Conservation (phyloP, 2,113 vertebrate species). For the Psilopogon haemacephalus region DNA sequence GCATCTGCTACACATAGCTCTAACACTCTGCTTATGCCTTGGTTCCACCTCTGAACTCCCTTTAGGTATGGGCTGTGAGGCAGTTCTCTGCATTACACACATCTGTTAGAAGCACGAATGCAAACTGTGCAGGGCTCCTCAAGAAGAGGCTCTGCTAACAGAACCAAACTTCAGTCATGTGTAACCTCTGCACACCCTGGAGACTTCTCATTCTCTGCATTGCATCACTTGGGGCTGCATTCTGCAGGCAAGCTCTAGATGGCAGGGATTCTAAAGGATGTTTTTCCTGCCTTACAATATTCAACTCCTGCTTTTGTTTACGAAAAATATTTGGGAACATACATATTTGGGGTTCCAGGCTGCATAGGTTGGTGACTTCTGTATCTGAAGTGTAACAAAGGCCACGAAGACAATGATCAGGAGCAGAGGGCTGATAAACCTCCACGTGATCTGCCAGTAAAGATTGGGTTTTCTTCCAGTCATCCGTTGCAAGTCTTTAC, state of each 20-base stretch:
- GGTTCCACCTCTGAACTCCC: neutral
- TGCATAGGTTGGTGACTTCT: slow-evolving; percentile 69
- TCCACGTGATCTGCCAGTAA: slow-evolving; percentile 87
- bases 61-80: neutral
- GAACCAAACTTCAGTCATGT: rapidly evolving
- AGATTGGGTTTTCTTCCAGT: slow-evolving; percentile 79
- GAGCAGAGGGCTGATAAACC: slow-evolving; percentile 82
- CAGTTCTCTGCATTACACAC: neutral
- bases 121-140: rapidly evolving
- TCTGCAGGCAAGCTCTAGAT: neutral
- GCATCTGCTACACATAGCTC: rapidly evolving
- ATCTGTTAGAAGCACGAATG: rapidly evolving
- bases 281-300: too few species aligned
- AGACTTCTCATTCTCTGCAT: neutral
- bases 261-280: neutral
- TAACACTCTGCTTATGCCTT: neutral
- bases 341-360: slow-evolving; percentile 87
- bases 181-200: neutral
- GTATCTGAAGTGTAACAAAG: slow-evolving; percentile 75
- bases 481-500: slow-evolving; percentile 85
- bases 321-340: slow-evolving; percentile 35
- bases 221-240: neutral
- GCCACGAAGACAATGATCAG: slow-evolving; percentile 80
- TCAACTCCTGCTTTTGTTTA: neutral
- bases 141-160: neutral